Percentiles rank a stretch among this genome's conserved stretches.
These are phyloP conservation scores for Synanthedon andrenaeformis DNA, from an alignment of 2,888 invertebrate species.

Conservation along the genomic window DNA sequence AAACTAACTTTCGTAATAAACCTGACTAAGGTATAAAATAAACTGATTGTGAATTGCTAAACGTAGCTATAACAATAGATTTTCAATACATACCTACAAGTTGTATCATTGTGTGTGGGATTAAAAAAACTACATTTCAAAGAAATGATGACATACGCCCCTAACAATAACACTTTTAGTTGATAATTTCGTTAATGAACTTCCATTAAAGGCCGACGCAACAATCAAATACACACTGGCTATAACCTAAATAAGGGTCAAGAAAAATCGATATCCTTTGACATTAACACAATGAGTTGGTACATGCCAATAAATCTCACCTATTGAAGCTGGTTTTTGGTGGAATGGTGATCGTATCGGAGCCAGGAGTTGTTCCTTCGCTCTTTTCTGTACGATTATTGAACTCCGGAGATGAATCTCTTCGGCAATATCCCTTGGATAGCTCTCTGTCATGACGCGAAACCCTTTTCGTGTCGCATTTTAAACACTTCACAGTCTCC, in stretches of 20 bases:
- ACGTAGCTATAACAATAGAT: background rate
- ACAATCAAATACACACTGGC: constrained; percentile 48
- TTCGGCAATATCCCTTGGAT: constrained; percentile 43
- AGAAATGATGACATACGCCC: constrained; percentile 43
- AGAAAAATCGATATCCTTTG: constrained; percentile 61
- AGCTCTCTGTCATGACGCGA: constrained; percentile 67
- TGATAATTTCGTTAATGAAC: constrained; percentile 48
- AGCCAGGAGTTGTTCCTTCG: constrained; percentile 56
- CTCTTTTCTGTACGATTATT: constrained; percentile 53
- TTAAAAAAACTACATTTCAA: constrained; percentile 29
- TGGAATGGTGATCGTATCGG: constrained; percentile 55
- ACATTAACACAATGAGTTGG: constrained; percentile 40
- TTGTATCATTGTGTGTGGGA: constrained; percentile 17
- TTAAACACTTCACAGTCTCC: constrained; percentile 84
- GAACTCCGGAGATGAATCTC: constrained; percentile 56
- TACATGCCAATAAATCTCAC: constrained; percentile 35
- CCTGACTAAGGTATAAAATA: no score
- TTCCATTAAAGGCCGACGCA: constrained; percentile 28
- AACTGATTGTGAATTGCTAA: no score
- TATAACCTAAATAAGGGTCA: constrained; percentile 56
- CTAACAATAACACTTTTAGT: constrained; percentile 26
- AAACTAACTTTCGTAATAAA: no score
- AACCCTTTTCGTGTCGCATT: constrained; percentile 80
- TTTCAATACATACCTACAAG: constrained; percentile 19
- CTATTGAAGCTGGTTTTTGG: constrained; percentile 53